These are phyloP conservation scores for Argynnis bischoffii DNA, from an alignment of 2,888 invertebrate genomes.

Conservation along the genomic window DNA sequence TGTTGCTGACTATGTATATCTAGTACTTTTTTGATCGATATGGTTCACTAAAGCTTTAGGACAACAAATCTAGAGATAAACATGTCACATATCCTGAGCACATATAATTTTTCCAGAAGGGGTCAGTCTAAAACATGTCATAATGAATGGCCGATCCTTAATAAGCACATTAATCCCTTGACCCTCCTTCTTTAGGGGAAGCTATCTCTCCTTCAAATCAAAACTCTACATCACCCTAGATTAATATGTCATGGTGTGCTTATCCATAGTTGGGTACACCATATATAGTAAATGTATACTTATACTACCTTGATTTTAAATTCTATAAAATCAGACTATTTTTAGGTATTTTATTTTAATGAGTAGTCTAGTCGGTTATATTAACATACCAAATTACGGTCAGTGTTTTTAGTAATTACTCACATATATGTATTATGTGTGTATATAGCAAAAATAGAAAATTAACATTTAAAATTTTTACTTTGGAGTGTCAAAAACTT, in stretches of 20 bases:
- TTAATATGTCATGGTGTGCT: conserved; percentile 36
- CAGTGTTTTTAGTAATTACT: too few species aligned
- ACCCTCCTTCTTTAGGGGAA: conserved; percentile 43
- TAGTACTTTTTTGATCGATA: too few species aligned
- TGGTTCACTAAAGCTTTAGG: too few species aligned
- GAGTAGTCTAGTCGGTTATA: too few species aligned
- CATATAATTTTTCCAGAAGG: conserved; percentile 46
- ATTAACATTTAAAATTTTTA: too few species aligned
- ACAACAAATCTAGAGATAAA: conserved; percentile 23
- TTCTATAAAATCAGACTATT: too few species aligned
- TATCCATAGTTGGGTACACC: conserved; percentile 13
- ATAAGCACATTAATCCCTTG: conserved; percentile 49
- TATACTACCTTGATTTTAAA: neutral
- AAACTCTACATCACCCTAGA: conserved; percentile 39
- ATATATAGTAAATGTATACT: neutral
- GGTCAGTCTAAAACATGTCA: conserved; percentile 50
- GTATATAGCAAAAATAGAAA: too few species aligned
- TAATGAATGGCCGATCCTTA: conserved; percentile 48
- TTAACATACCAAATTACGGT: too few species aligned
- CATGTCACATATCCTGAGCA: conserved; percentile 28
- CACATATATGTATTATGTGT: too few species aligned
- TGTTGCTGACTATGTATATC: too few species aligned
- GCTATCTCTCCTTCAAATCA: conserved; percentile 42
- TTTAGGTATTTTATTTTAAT: too few species aligned
- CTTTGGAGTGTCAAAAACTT: too few species aligned